phyloP scores from a whole-genome alignment of 2,113 vertebrate genomes.

The Dicaeum eximium region DNA sequence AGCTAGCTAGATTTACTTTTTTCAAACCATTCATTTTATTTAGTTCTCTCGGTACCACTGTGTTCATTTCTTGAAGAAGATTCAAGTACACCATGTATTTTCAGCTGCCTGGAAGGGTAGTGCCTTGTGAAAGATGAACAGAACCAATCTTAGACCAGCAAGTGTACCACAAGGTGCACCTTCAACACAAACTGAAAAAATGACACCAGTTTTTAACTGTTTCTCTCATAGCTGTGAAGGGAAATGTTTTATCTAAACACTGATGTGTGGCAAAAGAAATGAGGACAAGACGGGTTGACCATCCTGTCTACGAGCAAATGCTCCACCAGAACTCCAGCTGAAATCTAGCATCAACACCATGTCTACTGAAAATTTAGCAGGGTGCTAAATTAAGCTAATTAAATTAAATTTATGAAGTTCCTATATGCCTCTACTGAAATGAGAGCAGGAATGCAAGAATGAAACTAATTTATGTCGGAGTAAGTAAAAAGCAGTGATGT shows the following conservation, averaged over 20 bases:
- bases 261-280: not conserved
- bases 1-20: not conserved
- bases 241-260: not conserved
- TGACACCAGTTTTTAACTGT: not conserved
- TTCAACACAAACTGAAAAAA: not conserved
- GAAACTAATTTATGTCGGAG: not conserved
- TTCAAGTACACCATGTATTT: not conserved
- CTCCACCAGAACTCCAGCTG: not conserved
- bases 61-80: not conserved
- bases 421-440: not conserved
- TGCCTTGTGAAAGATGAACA: not conserved
- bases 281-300: not conserved
- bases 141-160: not conserved
- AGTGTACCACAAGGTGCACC: rapidly evolving
- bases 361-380: not conserved
- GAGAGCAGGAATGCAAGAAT: not conserved
- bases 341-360: not conserved
- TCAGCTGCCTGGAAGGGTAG: not conserved
- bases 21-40: not conserved
- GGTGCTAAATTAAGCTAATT: not conserved
- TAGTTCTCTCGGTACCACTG: not conserved
- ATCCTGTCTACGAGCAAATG: not conserved
- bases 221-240: not conserved
- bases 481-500: not conserved
- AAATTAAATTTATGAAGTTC: not conserved